Evolutionary conservation across 2,113 vertebrate genomes (phyloP).

Genomic region (Lamprologus speciosus): DNA sequence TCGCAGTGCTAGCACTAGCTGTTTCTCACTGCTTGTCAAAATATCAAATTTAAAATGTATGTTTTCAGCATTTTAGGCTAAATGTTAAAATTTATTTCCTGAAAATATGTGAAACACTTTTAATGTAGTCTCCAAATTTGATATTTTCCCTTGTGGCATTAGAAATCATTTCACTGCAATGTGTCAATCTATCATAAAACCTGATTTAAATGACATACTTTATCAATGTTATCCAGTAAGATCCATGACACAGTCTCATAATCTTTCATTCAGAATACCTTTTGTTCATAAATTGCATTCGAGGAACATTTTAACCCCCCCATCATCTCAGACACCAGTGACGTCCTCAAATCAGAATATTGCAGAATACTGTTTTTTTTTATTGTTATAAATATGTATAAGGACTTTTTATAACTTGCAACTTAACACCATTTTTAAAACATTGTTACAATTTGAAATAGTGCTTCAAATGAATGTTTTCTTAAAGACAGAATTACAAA

Average conservation of each 20-base stretch:
- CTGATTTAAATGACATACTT: neutral
- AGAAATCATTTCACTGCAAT: neutral
- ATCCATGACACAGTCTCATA: accelerated
- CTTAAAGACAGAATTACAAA: neutral
- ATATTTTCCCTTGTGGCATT: neutral
- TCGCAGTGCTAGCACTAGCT: neutral
- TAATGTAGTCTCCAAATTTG: accelerated
- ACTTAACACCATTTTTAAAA: accelerated
- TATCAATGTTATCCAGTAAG: neutral
- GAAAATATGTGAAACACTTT: no score
- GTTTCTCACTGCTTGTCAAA: neutral
- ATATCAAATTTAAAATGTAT: neutral
- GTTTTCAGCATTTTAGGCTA: neutral
- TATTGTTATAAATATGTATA: neutral
- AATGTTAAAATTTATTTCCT: neutral
- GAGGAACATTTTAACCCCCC: accelerated
- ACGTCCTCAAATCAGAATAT: accelerated
- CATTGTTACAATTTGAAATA: accelerated
- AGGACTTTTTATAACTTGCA: neutral
- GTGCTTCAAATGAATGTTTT: neutral
- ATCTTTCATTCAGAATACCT: neutral
- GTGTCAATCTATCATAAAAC: neutral
- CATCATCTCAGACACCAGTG: accelerated
- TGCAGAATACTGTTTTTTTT: neutral
- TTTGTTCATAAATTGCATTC: neutral